Conservation (phyloP, 2,797 vertebrate species). For the Galago senegalensis region DNA sequence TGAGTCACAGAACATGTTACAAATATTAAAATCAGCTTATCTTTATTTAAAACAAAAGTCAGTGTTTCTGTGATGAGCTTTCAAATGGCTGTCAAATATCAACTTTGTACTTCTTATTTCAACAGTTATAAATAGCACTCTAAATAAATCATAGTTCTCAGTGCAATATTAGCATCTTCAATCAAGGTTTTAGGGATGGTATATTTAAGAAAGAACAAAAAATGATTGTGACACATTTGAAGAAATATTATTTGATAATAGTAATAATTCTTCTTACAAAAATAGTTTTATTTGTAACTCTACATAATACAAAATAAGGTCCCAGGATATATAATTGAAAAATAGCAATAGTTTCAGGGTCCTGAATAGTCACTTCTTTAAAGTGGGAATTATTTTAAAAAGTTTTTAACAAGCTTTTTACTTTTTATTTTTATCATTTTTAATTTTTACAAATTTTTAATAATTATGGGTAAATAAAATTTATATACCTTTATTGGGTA, state of each 20-base stretch:
- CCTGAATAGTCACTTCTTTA: neutral
- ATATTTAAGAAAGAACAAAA: slow-evolving; percentile 3
- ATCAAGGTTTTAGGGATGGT: neutral
- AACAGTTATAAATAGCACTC: slow-evolving; percentile 16
- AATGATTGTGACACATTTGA: neutral
- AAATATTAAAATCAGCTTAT: slow-evolving; percentile 63
- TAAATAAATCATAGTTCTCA: slow-evolving; percentile 8
- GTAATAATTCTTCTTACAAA: slow-evolving; percentile 25
- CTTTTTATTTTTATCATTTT: neutral
- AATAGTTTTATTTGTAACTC: slow-evolving; percentile 8
- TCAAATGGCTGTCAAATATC: slow-evolving; percentile 56
- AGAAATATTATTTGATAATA: neutral
- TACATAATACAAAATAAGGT: neutral
- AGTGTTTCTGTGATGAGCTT: slow-evolving; percentile 36
- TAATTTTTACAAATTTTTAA: neutral
- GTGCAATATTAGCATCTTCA: neutral
- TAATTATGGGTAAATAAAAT: neutral
- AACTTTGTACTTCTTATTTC: slow-evolving; percentile 37
- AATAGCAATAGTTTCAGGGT: neutral
- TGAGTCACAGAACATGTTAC: neutral
- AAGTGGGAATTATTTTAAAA: neutral
- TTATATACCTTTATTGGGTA: neutral
- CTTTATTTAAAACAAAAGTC: slow-evolving; percentile 67
- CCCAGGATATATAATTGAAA: slow-evolving; percentile 27
- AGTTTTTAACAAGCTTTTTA: neutral